These are phyloP conservation scores for Nebria salina DNA, from an alignment of 2,888 invertebrate genomes.

Conservation along the genomic window DNA sequence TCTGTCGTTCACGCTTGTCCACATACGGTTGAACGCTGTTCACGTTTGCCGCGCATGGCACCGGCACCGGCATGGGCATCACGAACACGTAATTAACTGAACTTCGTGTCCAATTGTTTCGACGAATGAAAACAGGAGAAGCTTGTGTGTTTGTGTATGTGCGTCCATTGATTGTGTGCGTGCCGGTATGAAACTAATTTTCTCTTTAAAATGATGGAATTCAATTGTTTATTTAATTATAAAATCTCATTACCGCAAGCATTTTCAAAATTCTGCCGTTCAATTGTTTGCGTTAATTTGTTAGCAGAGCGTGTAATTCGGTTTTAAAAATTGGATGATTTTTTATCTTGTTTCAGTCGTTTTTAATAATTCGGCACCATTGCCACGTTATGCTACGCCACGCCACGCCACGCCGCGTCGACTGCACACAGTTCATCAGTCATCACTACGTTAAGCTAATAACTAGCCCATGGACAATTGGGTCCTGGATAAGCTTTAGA, in stretches of 20 bases:
- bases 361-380: conserved; percentile 14
- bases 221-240: conserved; percentile 31
- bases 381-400: not conserved
- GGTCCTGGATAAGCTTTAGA: not conserved
- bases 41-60: conserved; percentile 21
- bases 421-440: not conserved
- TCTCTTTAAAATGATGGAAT: conserved; percentile 30
- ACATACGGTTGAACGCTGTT: conserved; percentile 31
- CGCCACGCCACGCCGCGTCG: not conserved
- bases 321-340: conserved; percentile 27
- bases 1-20: conserved; percentile 2
- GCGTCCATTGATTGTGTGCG: conserved; percentile 19
- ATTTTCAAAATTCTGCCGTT: conserved; percentile 20
- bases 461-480: not conserved
- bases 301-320: conserved; percentile 24
- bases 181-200: conserved; percentile 26
- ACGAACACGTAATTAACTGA: conserved; percentile 26
- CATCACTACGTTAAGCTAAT: conserved; percentile 1
- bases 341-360: conserved; percentile 17
- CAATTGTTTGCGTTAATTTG: conserved; percentile 30
- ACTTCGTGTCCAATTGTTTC: conserved; percentile 10
- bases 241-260: conserved; percentile 25
- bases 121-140: conserved; percentile 14
- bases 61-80: not conserved
- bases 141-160: not conserved